Conservation (phyloP, 2,888 invertebrate species). For the Leptinotarsa rubiginosa region DNA sequence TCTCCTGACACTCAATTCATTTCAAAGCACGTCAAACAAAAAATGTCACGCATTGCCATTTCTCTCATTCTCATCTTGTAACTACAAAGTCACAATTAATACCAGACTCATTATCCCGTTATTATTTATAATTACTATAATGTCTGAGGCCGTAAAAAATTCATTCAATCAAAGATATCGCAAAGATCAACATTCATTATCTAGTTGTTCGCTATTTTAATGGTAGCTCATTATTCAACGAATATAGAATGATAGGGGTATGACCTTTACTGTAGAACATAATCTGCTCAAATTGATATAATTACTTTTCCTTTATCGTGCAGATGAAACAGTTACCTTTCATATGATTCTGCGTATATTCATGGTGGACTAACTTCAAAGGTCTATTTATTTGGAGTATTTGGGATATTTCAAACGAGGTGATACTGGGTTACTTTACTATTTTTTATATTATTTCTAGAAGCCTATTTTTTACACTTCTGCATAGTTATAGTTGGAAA, state of each 20-base stretch:
- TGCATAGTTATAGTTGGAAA: too few relatives aligned
- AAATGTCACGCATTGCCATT: not conserved
- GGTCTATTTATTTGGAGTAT: too few relatives aligned
- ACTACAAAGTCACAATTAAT: constrained; percentile 15
- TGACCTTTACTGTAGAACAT: constrained; percentile 23
- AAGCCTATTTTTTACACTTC: too few relatives aligned
- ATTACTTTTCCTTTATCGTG: not conserved
- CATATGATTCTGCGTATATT: not conserved
- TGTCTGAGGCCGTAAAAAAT: constrained; percentile 6
- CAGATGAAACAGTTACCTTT: not conserved
- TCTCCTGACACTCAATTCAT: too few relatives aligned
- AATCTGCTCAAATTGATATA: constrained; percentile 16
- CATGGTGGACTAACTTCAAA: too few relatives aligned
- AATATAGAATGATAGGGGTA: constrained; percentile 16
- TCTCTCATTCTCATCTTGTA: not conserved
- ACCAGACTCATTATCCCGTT: constrained; percentile 13
- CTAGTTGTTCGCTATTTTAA: constrained; percentile 24
- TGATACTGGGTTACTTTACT: too few relatives aligned
- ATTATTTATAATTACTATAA: constrained; percentile 23
- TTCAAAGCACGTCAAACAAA: not conserved
- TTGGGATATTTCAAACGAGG: not conserved
- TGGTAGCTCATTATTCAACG: constrained; percentile 14
- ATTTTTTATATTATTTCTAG: too few relatives aligned
- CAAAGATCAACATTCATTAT: constrained; percentile 26
- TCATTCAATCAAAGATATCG: constrained; percentile 26